A percentile compares a stretch with the other conserved stretches of the same genome.
These are phyloP conservation scores for Argyra leucocephala DNA, from an alignment of 2,888 invertebrate species.

Conservation along the genomic window DNA sequence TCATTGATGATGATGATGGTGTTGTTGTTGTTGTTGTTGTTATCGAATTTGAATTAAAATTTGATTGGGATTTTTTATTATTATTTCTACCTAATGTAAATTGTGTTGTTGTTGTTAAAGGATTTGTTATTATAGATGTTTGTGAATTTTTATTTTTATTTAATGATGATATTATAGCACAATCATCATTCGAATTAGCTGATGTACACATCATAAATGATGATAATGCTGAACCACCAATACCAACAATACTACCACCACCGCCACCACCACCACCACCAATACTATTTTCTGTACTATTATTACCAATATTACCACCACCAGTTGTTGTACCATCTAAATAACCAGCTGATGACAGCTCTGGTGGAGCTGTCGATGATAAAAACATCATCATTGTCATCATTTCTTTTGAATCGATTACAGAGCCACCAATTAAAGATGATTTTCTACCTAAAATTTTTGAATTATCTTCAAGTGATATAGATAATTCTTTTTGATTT, in stretches of 20 bases:
- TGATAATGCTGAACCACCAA: conserved; percentile 20
- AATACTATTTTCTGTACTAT: conserved; percentile 22
- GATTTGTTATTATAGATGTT: conserved; percentile 19
- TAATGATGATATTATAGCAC: conserved; percentile 14
- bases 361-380: conserved; percentile 19
- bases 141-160: neutral
- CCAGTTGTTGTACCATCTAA: conserved; percentile 16
- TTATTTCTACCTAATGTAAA: neutral
- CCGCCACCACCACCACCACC: conserved; percentile 21
- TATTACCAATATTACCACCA: conserved; percentile 21
- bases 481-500: neutral
- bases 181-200: conserved; percentile 18
- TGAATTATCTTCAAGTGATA: neutral
- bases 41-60: neutral
- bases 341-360: conserved; percentile 13
- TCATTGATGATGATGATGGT: too few relatives aligned
- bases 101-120: conserved; percentile 12
- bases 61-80: neutral
- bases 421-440: neutral
- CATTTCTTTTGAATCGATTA: conserved; percentile 15
- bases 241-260: conserved; percentile 23
- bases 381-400: conserved; percentile 24
- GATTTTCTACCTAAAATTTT: conserved; percentile 1
- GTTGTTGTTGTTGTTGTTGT: too few relatives aligned
- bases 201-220: conserved; percentile 15